Conservation (phyloP, 2,888 invertebrate genomes). For the Dasysyrphus albostriatus region DNA sequence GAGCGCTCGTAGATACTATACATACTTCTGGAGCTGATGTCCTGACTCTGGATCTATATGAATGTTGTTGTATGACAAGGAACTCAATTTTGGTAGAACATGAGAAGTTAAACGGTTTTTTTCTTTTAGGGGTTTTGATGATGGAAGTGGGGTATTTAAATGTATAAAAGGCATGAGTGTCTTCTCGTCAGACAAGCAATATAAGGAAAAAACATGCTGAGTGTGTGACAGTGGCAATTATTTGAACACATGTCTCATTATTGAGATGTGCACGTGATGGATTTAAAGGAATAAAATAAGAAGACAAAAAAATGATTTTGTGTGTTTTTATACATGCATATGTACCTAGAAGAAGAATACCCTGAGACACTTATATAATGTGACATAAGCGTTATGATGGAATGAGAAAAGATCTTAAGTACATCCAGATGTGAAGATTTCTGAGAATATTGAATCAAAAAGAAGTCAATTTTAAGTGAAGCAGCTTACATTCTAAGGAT, state of each 20-base stretch:
- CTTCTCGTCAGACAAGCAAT: conserved; percentile 38
- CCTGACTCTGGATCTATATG: conserved; percentile 11
- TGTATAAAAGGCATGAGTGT: conserved; percentile 12
- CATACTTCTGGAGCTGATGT: conserved; percentile 19
- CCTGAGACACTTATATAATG: not conserved
- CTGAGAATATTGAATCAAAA: conserved; percentile 33
- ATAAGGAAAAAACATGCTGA: conserved; percentile 41
- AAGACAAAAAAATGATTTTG: not conserved
- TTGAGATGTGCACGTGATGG: conserved; percentile 71
- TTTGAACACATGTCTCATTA: conserved; percentile 72
- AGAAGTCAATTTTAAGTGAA: conserved; percentile 33
- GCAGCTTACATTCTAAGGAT: conserved; percentile 14
- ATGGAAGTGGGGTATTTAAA: conserved; percentile 1
- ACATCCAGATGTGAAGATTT: conserved; percentile 12
- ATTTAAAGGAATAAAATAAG: conserved; percentile 30
- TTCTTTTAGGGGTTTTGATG: conserved; percentile 12
- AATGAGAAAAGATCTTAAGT: not conserved
- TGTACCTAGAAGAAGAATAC: not conserved
- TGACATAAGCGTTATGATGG: not conserved
- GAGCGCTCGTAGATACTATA: not conserved
- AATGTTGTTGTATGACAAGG: conserved; percentile 28
- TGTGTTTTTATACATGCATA: not conserved
- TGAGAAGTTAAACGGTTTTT: conserved; percentile 72
- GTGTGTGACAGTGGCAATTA: conserved; percentile 72
- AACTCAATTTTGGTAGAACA: conserved; percentile 70